Conservation (phyloP, 2,888 invertebrate genomes). For the Pilophorus perplexus region DNA sequence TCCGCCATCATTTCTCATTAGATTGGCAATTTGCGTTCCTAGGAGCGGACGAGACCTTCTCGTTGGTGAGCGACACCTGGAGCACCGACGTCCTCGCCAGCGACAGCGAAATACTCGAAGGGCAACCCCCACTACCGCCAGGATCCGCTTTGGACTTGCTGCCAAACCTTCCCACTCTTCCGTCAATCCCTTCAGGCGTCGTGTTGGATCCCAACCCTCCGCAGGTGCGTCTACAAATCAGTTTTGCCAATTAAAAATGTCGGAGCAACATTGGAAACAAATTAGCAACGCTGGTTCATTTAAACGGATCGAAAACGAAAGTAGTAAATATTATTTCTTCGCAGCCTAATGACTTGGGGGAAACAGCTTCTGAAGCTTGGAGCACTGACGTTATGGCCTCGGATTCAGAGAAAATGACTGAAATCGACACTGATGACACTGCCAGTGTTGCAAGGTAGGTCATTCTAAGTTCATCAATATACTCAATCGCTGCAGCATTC, state of each 20-base stretch:
- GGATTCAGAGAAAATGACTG: conserved; percentile 86
- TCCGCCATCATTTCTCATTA: no score
- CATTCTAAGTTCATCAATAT: no score
- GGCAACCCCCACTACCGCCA: conserved; percentile 53
- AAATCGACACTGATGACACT: conserved; percentile 71
- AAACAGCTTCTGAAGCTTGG: conserved; percentile 97
- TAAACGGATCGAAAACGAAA: no score
- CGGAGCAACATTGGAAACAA: no score
- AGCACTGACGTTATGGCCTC: conserved; percentile 93
- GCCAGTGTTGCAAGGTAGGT: conserved; percentile 63
- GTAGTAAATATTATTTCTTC: no score
- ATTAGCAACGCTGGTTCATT: no score
- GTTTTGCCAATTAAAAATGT: no score
- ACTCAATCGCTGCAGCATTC: not conserved
- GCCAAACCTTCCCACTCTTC: not conserved
- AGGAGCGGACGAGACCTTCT: conserved; percentile 90
- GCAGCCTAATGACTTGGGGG: conserved; percentile 65
- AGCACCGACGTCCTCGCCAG: conserved; percentile 96
- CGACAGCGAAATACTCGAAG: conserved; percentile 90
- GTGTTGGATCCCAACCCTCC: not conserved
- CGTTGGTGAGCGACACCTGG: conserved; percentile 97
- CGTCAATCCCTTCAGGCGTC: not conserved
- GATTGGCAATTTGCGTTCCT: not conserved
- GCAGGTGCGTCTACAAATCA: no score
- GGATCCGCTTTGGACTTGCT: not conserved